Percentiles rank a stretch among this genome's conserved stretches.
Evolutionary conservation across 92 coral and sea anemone species (phyloP).

Genomic region (Epizoanthus ramosus): DNA sequence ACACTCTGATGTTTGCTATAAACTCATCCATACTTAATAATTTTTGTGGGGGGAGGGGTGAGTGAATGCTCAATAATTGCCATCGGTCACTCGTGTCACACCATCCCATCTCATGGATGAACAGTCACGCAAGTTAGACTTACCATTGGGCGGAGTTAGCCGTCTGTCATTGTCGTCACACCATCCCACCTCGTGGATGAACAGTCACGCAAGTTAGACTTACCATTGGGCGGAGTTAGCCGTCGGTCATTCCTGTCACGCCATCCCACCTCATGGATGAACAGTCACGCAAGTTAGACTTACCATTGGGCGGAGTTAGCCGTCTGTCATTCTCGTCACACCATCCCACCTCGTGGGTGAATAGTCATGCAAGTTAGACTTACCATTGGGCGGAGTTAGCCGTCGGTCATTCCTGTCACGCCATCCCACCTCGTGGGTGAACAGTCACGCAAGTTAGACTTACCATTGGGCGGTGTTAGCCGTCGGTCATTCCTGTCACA

Average conservation of each 20-base stretch:
- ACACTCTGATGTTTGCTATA: no score
- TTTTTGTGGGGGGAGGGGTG: no score
- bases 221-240: slow-evolving; percentile 84
- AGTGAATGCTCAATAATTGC: no score
- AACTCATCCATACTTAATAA: slow-evolving; percentile 61
- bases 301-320: slow-evolving; percentile 73
- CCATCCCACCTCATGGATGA: slow-evolving; percentile 93
- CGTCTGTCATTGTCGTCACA: slow-evolving; percentile 71
- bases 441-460: slow-evolving; percentile 43
- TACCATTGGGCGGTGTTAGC: slow-evolving; percentile 84
- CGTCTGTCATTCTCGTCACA: slow-evolving; percentile 64
- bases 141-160: slow-evolving; percentile 84
- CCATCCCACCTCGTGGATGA: slow-evolving; percentile 84
- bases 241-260: slow-evolving; percentile 69
- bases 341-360: slow-evolving; percentile 84
- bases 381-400: slow-evolving; percentile 84
- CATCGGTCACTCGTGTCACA: slow-evolving; percentile 62
- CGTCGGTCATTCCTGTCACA: slow-evolving; percentile 69
- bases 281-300: slow-evolving; percentile 41
- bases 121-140: slow-evolving; percentile 46
- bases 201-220: slow-evolving; percentile 43
- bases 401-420: slow-evolving; percentile 68
- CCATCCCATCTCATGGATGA: slow-evolving; percentile 85
- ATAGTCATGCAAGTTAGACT: slow-evolving; percentile 45
- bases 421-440: slow-evolving; percentile 83